phyloP scores from a whole-genome alignment of 2,113 vertebrate genomes.

The Entosphenus tridentatus region DNA sequence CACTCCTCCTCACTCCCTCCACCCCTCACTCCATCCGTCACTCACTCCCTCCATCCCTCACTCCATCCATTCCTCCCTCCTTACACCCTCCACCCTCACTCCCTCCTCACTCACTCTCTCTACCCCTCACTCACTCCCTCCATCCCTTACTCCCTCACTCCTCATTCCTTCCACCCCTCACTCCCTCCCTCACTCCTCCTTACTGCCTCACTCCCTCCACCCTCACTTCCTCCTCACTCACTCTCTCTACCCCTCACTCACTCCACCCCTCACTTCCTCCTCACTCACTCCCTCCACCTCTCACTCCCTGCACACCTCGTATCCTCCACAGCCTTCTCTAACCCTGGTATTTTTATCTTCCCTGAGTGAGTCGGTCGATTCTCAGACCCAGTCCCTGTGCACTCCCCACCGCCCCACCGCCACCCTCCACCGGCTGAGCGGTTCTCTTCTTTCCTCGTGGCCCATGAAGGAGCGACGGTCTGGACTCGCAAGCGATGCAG shows the following conservation, averaged over 20 bases:
- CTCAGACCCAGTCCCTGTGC: background rate
- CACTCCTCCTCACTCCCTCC: background rate
- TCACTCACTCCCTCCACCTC: background rate
- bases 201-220: background rate
- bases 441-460: too few species aligned
- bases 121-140: background rate
- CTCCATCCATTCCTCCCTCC: background rate
- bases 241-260: background rate
- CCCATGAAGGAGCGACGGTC: too few species aligned
- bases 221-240: background rate
- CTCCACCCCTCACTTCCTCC: background rate
- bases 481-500: too few species aligned
- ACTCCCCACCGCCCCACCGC: background rate
- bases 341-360: background rate
- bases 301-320: background rate
- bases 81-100: background rate
- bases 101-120: background rate
- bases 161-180: background rate
- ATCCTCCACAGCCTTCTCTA: background rate
- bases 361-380: background rate
- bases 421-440: too few species aligned
- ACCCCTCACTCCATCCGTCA: background rate
- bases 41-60: background rate
- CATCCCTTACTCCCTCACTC: background rate
- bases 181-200: background rate